These are phyloP conservation scores for Ichneumoninae sp. DNA, from an alignment of 2,888 invertebrate species.

Conservation along the genomic window DNA sequence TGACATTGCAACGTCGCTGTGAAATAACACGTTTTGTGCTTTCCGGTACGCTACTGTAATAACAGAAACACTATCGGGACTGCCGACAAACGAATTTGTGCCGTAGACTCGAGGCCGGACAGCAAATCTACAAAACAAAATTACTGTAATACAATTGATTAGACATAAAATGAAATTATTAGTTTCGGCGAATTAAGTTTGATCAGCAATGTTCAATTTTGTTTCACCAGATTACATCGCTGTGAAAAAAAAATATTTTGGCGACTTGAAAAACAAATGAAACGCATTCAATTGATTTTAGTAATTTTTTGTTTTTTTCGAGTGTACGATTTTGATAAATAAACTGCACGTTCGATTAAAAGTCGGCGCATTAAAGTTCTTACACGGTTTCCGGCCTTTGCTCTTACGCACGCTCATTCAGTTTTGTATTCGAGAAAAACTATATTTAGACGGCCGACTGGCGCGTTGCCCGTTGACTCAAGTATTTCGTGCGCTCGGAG, in stretches of 20 bases:
- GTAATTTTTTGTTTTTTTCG: too few relatives aligned
- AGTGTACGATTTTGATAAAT: neutral
- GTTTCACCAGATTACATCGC: too few relatives aligned
- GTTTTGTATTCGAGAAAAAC: slow-evolving; percentile 42
- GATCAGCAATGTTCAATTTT: too few relatives aligned
- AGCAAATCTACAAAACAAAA: too few relatives aligned
- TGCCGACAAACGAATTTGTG: neutral
- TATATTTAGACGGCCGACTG: slow-evolving; percentile 51
- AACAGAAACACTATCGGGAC: neutral
- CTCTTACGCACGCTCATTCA: slow-evolving; percentile 44
- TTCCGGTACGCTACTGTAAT: neutral
- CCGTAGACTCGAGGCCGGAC: too few relatives aligned
- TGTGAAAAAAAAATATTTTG: too few relatives aligned
- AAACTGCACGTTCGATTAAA: neutral
- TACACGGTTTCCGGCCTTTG: slow-evolving; percentile 20
- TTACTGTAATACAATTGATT: too few relatives aligned
- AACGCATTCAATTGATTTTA: too few relatives aligned
- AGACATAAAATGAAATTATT: too few relatives aligned
- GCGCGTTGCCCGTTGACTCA: slow-evolving; percentile 37
- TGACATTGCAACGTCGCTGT: slow-evolving; percentile 9
- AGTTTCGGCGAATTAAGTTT: too few relatives aligned
- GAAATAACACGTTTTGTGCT: neutral
- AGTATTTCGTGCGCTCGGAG: slow-evolving; percentile 47
- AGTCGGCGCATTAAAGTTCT: slow-evolving; percentile 6
- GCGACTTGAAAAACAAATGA: too few relatives aligned